A percentile compares a stretch with the other conserved stretches of the same genome.
These are phyloP conservation scores for Cyanistes caeruleus DNA, from an alignment of 2,113 vertebrate species.

Conservation along the genomic window DNA sequence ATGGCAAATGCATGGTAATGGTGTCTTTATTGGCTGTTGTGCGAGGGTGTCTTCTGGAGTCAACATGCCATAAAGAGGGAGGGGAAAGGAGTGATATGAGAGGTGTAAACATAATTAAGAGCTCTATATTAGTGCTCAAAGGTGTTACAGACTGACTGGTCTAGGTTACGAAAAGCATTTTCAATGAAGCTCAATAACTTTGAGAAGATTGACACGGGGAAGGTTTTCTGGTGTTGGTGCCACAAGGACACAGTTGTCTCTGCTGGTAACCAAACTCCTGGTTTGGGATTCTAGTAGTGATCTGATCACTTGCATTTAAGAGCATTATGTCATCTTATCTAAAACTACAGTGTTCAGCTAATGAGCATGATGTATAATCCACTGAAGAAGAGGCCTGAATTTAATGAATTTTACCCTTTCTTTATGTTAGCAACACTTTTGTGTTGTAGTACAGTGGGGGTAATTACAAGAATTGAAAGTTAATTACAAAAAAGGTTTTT, in stretches of 20 bases:
- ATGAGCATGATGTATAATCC: background rate
- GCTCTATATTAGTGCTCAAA: background rate
- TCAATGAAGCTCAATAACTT: background rate
- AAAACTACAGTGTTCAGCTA: background rate
- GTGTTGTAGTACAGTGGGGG: background rate
- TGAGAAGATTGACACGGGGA: background rate
- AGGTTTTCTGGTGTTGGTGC: background rate
- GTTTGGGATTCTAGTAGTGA: background rate
- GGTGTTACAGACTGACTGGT: background rate
- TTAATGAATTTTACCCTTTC: background rate
- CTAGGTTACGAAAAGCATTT: background rate
- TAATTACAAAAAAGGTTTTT: constrained; percentile 5
- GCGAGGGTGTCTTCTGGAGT: background rate
- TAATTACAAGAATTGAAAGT: background rate
- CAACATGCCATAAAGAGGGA: accelerated
- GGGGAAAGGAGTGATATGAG: background rate
- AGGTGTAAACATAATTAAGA: background rate
- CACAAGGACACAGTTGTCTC: background rate
- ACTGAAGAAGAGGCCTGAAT: background rate
- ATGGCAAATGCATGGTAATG: background rate
- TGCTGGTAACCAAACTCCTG: background rate
- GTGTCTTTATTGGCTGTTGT: no score
- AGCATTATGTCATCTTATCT: background rate
- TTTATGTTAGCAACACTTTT: background rate
- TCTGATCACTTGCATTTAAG: background rate